Conservation (phyloP, 1,140 invertebrate species). For the Diplogasteroides magnus region DNA sequence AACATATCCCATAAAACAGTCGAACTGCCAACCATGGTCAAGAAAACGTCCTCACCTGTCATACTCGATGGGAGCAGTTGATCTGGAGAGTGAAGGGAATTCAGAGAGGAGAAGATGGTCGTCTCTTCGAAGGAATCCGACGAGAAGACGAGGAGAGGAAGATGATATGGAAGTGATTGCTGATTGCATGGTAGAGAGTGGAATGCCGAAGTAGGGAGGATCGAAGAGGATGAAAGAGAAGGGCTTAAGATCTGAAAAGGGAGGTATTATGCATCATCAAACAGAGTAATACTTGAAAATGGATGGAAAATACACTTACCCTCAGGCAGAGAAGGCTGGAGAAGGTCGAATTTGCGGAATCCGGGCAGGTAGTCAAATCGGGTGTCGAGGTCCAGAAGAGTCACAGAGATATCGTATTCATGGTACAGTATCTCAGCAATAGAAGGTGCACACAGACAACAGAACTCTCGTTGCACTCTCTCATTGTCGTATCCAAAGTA, state of each 20-base stretch:
- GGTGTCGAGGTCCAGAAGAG: constrained; percentile 2
- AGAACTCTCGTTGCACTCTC: background rate
- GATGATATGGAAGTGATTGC: background rate
- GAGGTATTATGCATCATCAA: too few species aligned
- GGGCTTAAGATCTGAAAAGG: too few species aligned
- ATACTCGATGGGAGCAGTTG: background rate
- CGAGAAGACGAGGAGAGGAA: background rate
- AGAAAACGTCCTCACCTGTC: constrained; percentile 4
- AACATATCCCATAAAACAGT: too few species aligned
- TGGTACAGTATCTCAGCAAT: constrained; percentile 9
- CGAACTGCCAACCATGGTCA: too few species aligned
- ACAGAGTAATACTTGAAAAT: too few species aligned
- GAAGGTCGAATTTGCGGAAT: constrained; percentile 4
- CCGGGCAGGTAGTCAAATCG: constrained; percentile 7
- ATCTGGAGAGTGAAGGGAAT: background rate
- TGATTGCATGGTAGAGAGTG: background rate
- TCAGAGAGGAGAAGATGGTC: background rate
- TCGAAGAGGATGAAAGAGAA: constrained; percentile 11
- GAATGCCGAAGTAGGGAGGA: constrained; percentile 10
- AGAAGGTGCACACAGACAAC: constrained; percentile 6
- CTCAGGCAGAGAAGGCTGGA: background rate
- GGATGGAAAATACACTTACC: too few species aligned
- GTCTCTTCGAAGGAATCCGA: constrained; percentile 5
- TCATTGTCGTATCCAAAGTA: constrained; percentile 4
- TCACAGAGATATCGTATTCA: constrained; percentile 3